phyloP scores from a whole-genome alignment of 2,888 invertebrate genomes.

The Diaphora mendica region DNA sequence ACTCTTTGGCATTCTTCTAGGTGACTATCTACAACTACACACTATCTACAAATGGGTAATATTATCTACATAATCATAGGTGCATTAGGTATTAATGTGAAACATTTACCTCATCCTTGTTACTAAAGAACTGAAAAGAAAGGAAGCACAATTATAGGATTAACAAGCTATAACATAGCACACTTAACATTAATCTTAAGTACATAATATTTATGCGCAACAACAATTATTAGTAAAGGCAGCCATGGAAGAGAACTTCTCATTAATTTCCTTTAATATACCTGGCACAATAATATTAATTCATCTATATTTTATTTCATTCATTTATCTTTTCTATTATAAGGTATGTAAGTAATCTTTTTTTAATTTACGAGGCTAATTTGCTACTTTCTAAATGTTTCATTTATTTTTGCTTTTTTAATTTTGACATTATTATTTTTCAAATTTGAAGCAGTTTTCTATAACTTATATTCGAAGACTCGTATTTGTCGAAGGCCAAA shows the following conservation, averaged over 20 bases:
- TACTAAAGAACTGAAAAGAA: conserved; percentile 79
- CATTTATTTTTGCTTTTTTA: too few species aligned
- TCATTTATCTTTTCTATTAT: too few species aligned
- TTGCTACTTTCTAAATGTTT: too few species aligned
- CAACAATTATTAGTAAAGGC: conserved; percentile 4
- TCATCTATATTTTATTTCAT: too few species aligned
- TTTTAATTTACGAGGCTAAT: too few species aligned
- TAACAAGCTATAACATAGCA: conserved; percentile 53
- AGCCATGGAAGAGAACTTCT: conserved; percentile 14
- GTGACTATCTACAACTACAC: not conserved
- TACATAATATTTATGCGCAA: conserved; percentile 6
- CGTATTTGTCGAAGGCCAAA: not conserved
- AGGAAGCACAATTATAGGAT: conserved; percentile 58
- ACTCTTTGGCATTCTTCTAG: not conserved
- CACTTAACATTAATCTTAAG: conserved; percentile 26
- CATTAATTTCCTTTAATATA: not conserved
- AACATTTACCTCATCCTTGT: conserved; percentile 78
- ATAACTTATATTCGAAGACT: not conserved
- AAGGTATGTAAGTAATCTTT: too few species aligned
- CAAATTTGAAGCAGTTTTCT: not conserved
- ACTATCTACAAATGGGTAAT: conserved; percentile 19
- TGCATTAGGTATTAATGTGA: conserved; percentile 48
- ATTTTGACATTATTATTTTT: not conserved
- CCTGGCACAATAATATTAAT: not conserved
- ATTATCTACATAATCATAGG: conserved; percentile 16